Evolutionary conservation across 2,888 invertebrate species (phyloP).

Genomic region (Thereva unica): DNA sequence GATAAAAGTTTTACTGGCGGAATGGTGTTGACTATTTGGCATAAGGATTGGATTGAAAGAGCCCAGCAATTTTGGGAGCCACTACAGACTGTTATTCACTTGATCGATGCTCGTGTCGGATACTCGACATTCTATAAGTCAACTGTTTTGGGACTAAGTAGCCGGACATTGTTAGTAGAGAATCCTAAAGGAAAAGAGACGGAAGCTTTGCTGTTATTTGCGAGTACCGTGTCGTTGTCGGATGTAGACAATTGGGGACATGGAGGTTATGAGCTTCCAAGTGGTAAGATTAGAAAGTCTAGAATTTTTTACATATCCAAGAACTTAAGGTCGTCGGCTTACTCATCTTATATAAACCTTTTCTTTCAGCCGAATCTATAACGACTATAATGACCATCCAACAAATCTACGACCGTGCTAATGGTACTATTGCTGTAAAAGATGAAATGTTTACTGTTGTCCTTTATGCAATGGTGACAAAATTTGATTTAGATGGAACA

Average conservation of each 20-base stretch:
- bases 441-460: conserved; percentile 70
- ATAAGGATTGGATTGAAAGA: conserved; percentile 70
- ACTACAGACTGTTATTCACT: conserved; percentile 69
- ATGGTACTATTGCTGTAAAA: conserved; percentile 53
- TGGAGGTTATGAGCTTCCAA: conserved; percentile 49
- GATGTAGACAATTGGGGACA: conserved; percentile 49
- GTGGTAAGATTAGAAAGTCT: conserved; percentile 58
- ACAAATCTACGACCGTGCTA: conserved; percentile 61
- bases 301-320: too few relatives aligned
- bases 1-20: conserved; percentile 65
- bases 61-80: conserved; percentile 66
- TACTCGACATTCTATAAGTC: conserved; percentile 63
- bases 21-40: conserved; percentile 68
- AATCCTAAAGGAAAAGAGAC: conserved; percentile 71
- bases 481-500: conserved; percentile 72
- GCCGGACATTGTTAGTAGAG: conserved; percentile 70
- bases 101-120: conserved; percentile 69
- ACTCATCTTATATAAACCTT: neutral
- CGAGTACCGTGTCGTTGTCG: conserved; percentile 56
- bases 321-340: too few relatives aligned
- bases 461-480: conserved; percentile 68
- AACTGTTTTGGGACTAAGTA: conserved; percentile 60
- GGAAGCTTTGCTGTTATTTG: conserved; percentile 61
- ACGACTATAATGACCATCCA: conserved; percentile 65
- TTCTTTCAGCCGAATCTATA: conserved; percentile 60